Conservation (phyloP, 2,113 vertebrate species). For the Dasypus novemcinctus region DNA sequence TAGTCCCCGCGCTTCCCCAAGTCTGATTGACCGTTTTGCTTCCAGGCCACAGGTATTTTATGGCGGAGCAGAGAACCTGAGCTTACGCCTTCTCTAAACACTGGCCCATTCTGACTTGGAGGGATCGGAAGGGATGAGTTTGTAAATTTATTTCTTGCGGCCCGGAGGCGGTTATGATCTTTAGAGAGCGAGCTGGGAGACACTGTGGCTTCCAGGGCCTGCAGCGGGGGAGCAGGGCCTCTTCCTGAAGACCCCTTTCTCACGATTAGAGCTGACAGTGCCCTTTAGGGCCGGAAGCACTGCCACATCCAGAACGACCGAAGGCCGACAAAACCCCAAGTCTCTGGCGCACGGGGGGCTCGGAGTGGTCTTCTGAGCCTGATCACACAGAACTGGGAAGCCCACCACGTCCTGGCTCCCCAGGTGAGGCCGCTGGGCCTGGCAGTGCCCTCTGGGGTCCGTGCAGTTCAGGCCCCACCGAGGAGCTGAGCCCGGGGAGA, state of each 20-base stretch:
- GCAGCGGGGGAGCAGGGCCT: background rate
- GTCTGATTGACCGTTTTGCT: background rate
- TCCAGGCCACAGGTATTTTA: background rate
- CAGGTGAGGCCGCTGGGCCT: accelerated
- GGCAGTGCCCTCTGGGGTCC: background rate
- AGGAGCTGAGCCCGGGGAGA: background rate
- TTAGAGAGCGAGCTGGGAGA: accelerated
- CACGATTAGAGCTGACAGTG: background rate
- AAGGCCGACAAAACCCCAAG: background rate
- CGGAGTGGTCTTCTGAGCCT: background rate
- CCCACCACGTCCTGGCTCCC: accelerated
- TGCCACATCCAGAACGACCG: accelerated
- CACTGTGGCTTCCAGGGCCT: accelerated
- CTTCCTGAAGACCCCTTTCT: background rate
- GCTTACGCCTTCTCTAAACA: background rate
- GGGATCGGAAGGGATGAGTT: background rate
- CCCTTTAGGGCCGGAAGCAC: background rate
- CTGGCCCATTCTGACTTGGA: background rate
- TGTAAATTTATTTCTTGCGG: background rate
- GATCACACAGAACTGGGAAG: background rate
- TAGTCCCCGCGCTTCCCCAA: accelerated
- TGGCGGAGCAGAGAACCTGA: background rate
- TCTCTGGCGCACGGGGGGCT: background rate
- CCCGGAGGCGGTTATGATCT: background rate
- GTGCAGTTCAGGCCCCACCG: accelerated